phyloP scores from a whole-genome alignment of 2,797 vertebrate species.

The Malacoraja senta region DNA sequence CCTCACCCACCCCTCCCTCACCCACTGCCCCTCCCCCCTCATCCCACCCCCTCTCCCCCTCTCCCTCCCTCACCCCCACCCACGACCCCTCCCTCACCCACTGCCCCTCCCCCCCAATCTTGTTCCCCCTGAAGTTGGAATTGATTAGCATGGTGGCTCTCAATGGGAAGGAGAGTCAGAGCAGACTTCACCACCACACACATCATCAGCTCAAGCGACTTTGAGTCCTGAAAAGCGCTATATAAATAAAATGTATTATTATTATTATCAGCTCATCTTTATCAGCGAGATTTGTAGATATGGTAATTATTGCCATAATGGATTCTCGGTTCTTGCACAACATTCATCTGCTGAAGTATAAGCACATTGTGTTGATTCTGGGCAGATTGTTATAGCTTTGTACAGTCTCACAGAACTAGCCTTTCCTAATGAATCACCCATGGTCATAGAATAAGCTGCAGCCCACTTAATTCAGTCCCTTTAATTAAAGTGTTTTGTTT shows the following conservation, averaged over 20 bases:
- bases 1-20: too few species aligned
- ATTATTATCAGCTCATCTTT: neutral
- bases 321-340: neutral
- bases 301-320: neutral
- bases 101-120: too few species aligned
- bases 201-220: neutral
- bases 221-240: too few species aligned
- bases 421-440: neutral
- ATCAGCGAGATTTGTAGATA: neutral
- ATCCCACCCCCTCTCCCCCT: too few species aligned
- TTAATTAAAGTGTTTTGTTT: neutral
- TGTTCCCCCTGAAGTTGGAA: neutral
- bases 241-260: too few species aligned
- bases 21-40: too few species aligned
- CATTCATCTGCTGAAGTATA: neutral
- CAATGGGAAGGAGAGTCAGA: neutral
- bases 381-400: too few species aligned
- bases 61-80: too few species aligned
- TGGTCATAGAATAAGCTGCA: neutral
- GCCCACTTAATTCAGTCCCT: neutral
- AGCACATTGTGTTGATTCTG: neutral
- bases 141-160: neutral
- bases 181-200: neutral
- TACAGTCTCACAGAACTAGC: neutral
- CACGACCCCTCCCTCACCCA: too few species aligned